These are phyloP conservation scores for Dryocosmus kuriphilus DNA, from an alignment of 2,888 invertebrate genomes.

Conservation along the genomic window DNA sequence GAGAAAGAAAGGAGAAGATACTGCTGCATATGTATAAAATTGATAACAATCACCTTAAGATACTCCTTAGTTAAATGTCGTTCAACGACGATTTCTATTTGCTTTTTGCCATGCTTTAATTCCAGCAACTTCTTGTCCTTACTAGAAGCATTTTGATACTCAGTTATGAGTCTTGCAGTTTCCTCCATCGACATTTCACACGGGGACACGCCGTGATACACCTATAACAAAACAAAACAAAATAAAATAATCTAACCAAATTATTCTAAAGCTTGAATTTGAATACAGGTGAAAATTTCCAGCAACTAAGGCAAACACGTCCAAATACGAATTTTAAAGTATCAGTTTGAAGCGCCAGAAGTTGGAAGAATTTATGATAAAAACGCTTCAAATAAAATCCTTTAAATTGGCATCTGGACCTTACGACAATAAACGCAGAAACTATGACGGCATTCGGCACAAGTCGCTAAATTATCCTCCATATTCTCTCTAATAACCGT, in stretches of 20 bases:
- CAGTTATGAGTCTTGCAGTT: constrained; percentile 53
- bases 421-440: constrained; percentile 68
- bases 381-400: neutral
- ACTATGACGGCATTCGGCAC: constrained; percentile 61
- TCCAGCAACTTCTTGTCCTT: constrained; percentile 55
- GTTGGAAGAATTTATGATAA: no score
- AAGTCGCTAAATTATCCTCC: constrained; percentile 60
- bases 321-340: neutral
- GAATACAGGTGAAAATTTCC: no score
- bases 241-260: neutral
- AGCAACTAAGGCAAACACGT: neutral
- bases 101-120: constrained; percentile 62
- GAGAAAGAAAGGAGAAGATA: no score
- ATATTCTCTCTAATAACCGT: constrained; percentile 56
- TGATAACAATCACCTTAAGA: constrained; percentile 59
- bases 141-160: constrained; percentile 57
- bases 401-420: constrained; percentile 43
- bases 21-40: neutral
- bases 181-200: constrained; percentile 57
- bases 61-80: constrained; percentile 60
- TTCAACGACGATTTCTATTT: constrained; percentile 63
- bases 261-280: neutral
- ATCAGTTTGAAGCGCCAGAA: no score
- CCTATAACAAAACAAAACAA: constrained; percentile 39
- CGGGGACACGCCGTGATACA: constrained; percentile 64